Conservation (phyloP, 1,140 invertebrate genomes). For the Gerris buenoi region DNA sequence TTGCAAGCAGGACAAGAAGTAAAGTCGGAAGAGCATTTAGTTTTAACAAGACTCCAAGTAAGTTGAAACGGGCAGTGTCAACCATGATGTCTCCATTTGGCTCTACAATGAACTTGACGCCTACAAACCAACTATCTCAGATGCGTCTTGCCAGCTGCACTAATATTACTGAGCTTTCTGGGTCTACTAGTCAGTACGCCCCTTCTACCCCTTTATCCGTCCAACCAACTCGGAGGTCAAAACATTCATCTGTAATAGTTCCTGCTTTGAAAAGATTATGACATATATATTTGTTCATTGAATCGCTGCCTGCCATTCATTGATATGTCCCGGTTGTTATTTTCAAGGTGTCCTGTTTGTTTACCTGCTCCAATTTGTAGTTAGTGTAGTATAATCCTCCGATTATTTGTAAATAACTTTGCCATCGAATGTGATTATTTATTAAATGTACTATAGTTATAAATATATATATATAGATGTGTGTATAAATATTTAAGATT, state of each 20-base stretch:
- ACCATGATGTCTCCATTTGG: constrained; percentile 87
- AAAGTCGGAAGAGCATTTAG: constrained; percentile 86
- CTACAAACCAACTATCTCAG: constrained; percentile 55
- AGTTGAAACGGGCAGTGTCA: constrained; percentile 80
- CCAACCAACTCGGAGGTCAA: constrained; percentile 57
- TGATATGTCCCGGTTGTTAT: too few relatives aligned
- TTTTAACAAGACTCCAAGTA: constrained; percentile 85
- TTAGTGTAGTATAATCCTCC: too few relatives aligned
- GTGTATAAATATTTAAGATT: too few relatives aligned
- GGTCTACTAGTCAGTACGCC: constrained; percentile 22
- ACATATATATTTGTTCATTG: constrained; percentile 10
- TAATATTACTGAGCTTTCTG: constrained; percentile 59
- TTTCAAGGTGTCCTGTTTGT: too few relatives aligned
- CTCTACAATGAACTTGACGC: constrained; percentile 56
- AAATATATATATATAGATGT: too few relatives aligned
- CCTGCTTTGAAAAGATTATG: constrained; percentile 36
- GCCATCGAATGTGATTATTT: too few relatives aligned
- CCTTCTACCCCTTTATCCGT: constrained; percentile 49
- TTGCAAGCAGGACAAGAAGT: constrained; percentile 61
- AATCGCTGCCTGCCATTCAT: background rate
- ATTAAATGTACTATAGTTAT: too few relatives aligned
- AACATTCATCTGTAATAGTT: constrained; percentile 40
- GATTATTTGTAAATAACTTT: too few relatives aligned
- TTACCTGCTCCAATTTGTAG: too few relatives aligned
- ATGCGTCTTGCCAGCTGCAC: constrained; percentile 69